A percentile compares a stretch with the other conserved stretches of the same genome.
These are phyloP conservation scores for Trematocara zebra DNA, from an alignment of 2,113 vertebrate species.

Conservation along the genomic window DNA sequence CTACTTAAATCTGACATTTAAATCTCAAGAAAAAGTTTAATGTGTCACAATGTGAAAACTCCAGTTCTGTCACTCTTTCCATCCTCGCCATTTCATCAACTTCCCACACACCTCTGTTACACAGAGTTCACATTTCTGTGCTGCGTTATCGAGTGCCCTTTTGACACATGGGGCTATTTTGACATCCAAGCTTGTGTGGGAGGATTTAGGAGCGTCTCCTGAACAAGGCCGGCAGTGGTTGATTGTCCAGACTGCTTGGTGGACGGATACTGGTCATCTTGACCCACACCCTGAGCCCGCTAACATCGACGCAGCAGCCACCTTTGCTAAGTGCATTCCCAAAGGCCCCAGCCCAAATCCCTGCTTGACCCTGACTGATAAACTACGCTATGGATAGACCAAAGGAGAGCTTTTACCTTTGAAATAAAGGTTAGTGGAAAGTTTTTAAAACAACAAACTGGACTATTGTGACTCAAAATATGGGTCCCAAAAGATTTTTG, in stretches of 20 bases:
- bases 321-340: conserved; percentile 76
- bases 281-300: conserved; percentile 52
- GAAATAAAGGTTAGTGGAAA: conserved; percentile 9
- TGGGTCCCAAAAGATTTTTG: background rate
- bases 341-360: conserved; percentile 61
- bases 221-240: conserved; percentile 37
- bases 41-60: background rate
- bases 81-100: conserved; percentile 8
- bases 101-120: background rate
- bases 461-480: background rate
- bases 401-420: conserved; percentile 3
- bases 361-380: conserved; percentile 74
- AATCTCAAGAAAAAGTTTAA: background rate
- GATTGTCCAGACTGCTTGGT: conserved; percentile 45
- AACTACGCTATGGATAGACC: conserved; percentile 65
- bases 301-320: conserved; percentile 64
- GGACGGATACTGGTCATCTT: conserved; percentile 31
- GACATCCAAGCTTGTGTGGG: background rate
- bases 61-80: background rate
- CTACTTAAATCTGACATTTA: background rate
- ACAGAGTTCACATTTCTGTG: background rate
- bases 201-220: conserved; percentile 38
- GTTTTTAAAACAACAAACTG: background rate
- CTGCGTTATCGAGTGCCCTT: conserved; percentile 22
- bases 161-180: conserved; percentile 49